Conservation (phyloP, 2,888 invertebrate genomes). For the Campoplex nolae region DNA sequence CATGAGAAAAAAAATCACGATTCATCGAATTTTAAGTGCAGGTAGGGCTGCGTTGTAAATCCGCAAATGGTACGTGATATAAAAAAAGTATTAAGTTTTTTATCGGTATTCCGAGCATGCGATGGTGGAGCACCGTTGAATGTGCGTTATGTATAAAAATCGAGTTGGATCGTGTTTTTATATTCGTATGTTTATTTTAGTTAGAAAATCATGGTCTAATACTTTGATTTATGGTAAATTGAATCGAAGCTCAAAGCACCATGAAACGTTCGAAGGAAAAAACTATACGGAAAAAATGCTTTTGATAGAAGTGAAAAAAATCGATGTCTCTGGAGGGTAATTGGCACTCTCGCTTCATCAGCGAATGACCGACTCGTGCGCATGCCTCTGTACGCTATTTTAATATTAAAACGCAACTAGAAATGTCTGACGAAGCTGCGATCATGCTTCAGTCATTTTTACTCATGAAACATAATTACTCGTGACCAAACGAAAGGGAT, state of each 20-base stretch:
- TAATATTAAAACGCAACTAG: neutral
- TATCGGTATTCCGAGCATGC: constrained; percentile 21
- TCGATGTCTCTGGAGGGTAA: neutral
- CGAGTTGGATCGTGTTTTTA: neutral
- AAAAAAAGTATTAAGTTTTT: constrained; percentile 36
- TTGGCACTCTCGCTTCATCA: neutral
- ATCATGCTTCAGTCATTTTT: neutral
- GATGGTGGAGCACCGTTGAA: neutral
- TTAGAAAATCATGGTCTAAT: neutral
- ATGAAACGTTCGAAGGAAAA: neutral
- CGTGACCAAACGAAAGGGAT: constrained; percentile 7
- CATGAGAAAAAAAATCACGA: constrained; percentile 5
- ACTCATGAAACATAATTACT: constrained; percentile 8
- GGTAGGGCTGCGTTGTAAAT: constrained; percentile 38
- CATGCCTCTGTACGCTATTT: neutral
- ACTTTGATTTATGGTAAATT: neutral
- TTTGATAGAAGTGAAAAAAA: neutral
- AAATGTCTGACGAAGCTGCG: constrained; percentile 20
- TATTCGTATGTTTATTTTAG: neutral
- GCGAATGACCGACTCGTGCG: neutral
- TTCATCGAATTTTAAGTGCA: constrained; percentile 36
- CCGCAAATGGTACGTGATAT: constrained; percentile 14
- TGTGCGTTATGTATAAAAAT: neutral
- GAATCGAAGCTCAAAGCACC: neutral
- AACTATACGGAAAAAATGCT: neutral